Evolutionary conservation across 2,797 vertebrate genomes (phyloP).

Genomic region (Pogonophryne albipinna): DNA sequence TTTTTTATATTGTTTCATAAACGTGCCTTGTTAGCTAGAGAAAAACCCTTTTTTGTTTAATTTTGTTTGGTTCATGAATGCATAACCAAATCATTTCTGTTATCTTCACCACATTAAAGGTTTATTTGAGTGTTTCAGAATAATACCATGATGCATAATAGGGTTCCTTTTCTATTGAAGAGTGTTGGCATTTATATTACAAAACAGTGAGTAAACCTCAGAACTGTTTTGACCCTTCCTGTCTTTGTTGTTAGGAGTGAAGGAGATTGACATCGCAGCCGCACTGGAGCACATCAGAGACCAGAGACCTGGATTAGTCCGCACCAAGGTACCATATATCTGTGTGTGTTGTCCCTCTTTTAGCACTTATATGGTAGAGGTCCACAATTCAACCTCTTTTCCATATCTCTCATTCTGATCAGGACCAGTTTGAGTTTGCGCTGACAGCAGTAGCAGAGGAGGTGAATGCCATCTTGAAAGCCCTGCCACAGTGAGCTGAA

Average conservation of each 20-base stretch:
- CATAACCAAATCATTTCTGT: neutral
- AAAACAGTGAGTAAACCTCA: neutral
- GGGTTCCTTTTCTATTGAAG: neutral
- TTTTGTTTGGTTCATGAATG: neutral
- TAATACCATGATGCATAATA: neutral
- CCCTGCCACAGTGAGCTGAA: conserved; percentile 91
- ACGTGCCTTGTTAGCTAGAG: neutral
- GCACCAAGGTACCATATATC: conserved; percentile 89
- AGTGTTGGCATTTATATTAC: neutral
- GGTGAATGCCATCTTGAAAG: conserved; percentile 98
- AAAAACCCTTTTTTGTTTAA: neutral
- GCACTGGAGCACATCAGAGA: conserved; percentile 96
- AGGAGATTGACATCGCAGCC: conserved; percentile 98
- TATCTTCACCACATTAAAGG: neutral
- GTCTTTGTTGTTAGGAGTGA: conserved; percentile 87
- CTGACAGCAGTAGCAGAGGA: conserved; percentile 97
- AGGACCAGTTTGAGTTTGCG: conserved; percentile 99
- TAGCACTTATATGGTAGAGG: too few species aligned
- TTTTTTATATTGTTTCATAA: neutral
- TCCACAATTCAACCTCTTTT: too few species aligned
- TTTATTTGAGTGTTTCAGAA: neutral
- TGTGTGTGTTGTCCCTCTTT: neutral
- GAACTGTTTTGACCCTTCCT: conserved; percentile 14
- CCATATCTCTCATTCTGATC: neutral
- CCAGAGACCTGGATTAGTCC: conserved; percentile 94